Base-by-base conservation (phyloP, 1,140 invertebrate genomes). In the Coelopa frigida region DNA sequence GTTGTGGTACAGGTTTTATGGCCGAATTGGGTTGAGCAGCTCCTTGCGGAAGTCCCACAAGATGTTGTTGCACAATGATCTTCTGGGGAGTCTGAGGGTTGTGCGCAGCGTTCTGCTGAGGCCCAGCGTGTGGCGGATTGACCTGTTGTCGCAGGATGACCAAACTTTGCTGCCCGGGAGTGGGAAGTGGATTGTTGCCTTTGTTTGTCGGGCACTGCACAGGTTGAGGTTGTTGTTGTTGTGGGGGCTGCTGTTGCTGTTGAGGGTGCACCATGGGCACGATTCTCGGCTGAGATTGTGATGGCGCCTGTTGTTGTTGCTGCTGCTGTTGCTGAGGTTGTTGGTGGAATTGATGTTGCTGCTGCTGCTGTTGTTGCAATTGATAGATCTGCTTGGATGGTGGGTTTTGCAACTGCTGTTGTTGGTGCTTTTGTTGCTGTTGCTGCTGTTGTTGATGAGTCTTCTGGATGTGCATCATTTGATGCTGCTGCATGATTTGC, bases 61-160 rank as follows among this genome's bases (percentile, higher is more conserved):
- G 58, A 20, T 65, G 61, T 40, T 65, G 61, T 10, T 61, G 61
- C 1, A 61, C 61, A 36, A 64, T 59, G 20, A 64, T 44, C 29
- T 57, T 57, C 18, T 46, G 55, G 26, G 55, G 44, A 38, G 46
- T 33, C 14, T 52, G 53, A 2, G 59, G 41, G 41, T 48, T 58
- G 24, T 60, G 61, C 39, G 65, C 60, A 10, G 65, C 59, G 52
- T 65, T 62, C 8, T 57, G 58, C 8, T 49, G 33, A 3, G 32
- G 22, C 21, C 35, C 29, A 10, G 29, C 38, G 11, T 14, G 21
- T 15, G 40, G 5, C 21, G n/a, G n/a, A n/a, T n/a, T n/a, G n/a
- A n/a, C n/a, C n/a, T n/a, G n/a, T n/a, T n/a, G n/a, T n/a, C n/a
- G n/a, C n/a, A n/a, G n/a, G n/a, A n/a, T n/a, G n/a, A n/a, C n/a